These are phyloP conservation scores for Panagrolaimus sp. DNA, from an alignment of 1,140 invertebrate species.

Conservation along the genomic window DNA sequence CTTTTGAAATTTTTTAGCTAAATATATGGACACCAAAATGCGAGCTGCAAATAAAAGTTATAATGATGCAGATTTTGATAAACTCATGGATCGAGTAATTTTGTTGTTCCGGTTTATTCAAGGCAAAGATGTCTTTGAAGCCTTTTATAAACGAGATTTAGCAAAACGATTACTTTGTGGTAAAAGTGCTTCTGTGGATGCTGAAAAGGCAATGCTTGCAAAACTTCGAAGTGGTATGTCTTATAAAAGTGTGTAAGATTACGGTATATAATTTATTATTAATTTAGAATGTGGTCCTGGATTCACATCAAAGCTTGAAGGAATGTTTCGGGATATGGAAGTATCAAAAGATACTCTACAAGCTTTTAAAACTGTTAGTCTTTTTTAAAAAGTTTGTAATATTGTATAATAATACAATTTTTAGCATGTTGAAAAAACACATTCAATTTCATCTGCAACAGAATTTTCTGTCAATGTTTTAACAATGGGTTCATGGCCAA, in stretches of 20 bases:
- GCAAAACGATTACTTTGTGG: slow-evolving; percentile 92
- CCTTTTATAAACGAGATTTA: slow-evolving; percentile 98
- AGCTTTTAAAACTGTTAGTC: neutral
- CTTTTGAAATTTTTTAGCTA: slow-evolving; percentile 73
- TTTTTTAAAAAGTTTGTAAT: too few relatives aligned
- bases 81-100: slow-evolving; percentile 95
- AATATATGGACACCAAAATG: slow-evolving; percentile 94
- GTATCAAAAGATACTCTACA: slow-evolving; percentile 67
- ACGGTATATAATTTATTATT: slow-evolving; percentile 95
- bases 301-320: slow-evolving; percentile 98
- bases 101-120: slow-evolving; percentile 97
- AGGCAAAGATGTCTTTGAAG: slow-evolving; percentile 93
- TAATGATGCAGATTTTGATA: slow-evolving; percentile 92
- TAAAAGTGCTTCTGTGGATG: slow-evolving; percentile 97
- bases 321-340: slow-evolving; percentile 99
- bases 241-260: too few relatives aligned
- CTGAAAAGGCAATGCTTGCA: slow-evolving; percentile 99
- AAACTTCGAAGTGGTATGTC: slow-evolving; percentile 79
- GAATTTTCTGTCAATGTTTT: slow-evolving; percentile 91
- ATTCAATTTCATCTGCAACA: neutral
- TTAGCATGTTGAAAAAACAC: neutral
- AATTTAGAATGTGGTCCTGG: slow-evolving; percentile 99
- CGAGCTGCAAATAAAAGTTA: slow-evolving; percentile 94
- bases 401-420: too few relatives aligned
- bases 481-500: slow-evolving; percentile 97